Evolutionary conservation across 2,888 invertebrate species (phyloP).

Genomic region (Standfussiana lucernea): DNA sequence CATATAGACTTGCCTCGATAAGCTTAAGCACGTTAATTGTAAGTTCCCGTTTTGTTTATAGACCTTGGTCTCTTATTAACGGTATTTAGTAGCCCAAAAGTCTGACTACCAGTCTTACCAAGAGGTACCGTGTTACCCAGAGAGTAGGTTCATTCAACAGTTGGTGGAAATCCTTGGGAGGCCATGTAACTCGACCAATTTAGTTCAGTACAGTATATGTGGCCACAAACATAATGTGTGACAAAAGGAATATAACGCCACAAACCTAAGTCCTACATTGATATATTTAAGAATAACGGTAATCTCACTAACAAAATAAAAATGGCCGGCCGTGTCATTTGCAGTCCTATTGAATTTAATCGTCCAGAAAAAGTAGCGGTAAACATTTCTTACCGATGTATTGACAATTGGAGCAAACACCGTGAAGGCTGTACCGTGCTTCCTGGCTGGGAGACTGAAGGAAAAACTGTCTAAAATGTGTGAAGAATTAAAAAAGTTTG

Average conservation of each 20-base stretch:
- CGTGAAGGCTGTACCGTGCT: constrained; percentile 61
- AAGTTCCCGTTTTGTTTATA: no score
- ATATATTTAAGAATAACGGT: constrained; percentile 35
- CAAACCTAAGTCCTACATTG: not conserved
- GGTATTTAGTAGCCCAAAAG: not conserved
- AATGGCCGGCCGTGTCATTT: constrained; percentile 44
- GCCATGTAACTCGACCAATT: no score
- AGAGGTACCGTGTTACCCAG: not conserved
- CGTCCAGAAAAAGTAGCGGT: constrained; percentile 60
- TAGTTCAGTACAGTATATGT: no score
- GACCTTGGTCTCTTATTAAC: no score
- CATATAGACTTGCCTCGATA: not conserved
- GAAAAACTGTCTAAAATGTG: constrained; percentile 51
- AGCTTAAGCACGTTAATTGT: no score
- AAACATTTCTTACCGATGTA: constrained; percentile 53
- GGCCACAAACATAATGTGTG: no score
- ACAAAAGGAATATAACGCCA: not conserved
- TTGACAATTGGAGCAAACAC: constrained; percentile 61
- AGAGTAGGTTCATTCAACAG: no score
- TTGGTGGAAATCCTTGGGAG: no score
- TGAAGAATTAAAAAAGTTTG: constrained; percentile 30
- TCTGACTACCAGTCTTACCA: not conserved
- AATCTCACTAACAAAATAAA: constrained; percentile 39
- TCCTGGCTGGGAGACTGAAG: constrained; percentile 50
- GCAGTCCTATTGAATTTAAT: constrained; percentile 44